Conservation (phyloP, 2,113 vertebrate species). For the Pardalotus punctatus region DNA sequence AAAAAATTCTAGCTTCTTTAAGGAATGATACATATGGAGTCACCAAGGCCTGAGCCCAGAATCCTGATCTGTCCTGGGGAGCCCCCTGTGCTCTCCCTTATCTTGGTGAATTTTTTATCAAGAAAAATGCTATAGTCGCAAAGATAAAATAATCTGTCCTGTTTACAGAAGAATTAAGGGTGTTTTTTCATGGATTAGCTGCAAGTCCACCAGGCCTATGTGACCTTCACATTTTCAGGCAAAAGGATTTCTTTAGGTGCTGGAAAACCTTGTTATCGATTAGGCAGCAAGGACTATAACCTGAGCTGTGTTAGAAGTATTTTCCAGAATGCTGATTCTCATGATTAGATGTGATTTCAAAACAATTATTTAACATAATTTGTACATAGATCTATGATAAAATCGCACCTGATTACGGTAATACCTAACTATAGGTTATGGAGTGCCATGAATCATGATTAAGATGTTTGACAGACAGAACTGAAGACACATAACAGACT, state of each 20-base stretch:
- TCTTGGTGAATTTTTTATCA: not conserved
- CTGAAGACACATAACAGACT: not conserved
- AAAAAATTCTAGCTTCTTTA: not conserved
- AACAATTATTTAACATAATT: conserved; percentile 31
- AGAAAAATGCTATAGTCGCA: not conserved
- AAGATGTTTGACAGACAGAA: conserved; percentile 5
- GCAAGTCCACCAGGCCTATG: not conserved
- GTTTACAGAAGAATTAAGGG: not conserved
- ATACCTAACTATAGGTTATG: conserved; percentile 8
- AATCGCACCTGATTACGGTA: not conserved
- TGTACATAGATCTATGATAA: not conserved
- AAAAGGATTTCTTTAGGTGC: not conserved
- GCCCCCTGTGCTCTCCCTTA: not conserved
- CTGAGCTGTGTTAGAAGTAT: not conserved
- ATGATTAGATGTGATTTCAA: not conserved
- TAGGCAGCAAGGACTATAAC: not conserved
- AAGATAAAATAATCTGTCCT: not conserved
- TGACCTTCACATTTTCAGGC: not conserved
- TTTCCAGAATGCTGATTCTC: not conserved
- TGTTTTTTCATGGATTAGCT: not conserved
- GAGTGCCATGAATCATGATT: not conserved
- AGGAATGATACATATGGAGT: not conserved
- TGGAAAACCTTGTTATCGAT: not conserved
- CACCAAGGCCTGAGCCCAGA: not conserved
- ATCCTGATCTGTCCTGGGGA: not conserved